These are phyloP conservation scores for Pteropus rufus DNA, from an alignment of 2,797 vertebrate species.

Conservation along the genomic window DNA sequence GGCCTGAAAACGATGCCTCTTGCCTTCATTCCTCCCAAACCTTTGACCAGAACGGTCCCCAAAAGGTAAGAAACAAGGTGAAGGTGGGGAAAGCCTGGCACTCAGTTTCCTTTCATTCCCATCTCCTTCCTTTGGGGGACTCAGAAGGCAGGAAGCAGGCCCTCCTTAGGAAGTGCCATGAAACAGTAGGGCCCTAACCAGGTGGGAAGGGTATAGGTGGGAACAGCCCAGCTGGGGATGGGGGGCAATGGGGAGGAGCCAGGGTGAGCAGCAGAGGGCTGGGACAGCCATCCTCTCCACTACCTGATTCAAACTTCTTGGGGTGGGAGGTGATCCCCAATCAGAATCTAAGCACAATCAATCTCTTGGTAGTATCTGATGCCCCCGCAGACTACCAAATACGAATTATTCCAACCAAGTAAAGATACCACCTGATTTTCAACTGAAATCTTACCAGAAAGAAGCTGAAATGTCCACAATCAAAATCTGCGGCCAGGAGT, in stretches of 20 bases:
- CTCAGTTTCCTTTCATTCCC: not conserved
- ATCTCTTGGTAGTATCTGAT: not conserved
- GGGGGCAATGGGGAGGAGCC: not conserved
- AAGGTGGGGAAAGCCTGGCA: not conserved
- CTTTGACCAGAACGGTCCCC: not conserved
- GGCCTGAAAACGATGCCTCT: not conserved
- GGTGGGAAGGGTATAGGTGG: accelerated
- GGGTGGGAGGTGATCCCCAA: not conserved
- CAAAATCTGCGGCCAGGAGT: not conserved
- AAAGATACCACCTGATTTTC: not conserved
- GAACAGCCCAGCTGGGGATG: not conserved
- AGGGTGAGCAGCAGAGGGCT: not conserved
- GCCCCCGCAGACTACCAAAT: not conserved
- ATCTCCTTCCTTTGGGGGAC: not conserved
- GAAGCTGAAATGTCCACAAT: not conserved
- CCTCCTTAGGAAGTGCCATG: not conserved
- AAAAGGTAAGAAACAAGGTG: not conserved
- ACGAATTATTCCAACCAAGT: not conserved
- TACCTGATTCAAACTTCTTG: not conserved
- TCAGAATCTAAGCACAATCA: not conserved
- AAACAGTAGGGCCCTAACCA: not conserved
- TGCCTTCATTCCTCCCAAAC: not conserved
- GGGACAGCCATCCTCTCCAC: not conserved
- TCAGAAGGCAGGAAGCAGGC: not conserved
- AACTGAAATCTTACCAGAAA: not conserved